phyloP scores from a whole-genome alignment of 2,888 invertebrate genomes.

The Petrolisthes manimaculis region DNA sequence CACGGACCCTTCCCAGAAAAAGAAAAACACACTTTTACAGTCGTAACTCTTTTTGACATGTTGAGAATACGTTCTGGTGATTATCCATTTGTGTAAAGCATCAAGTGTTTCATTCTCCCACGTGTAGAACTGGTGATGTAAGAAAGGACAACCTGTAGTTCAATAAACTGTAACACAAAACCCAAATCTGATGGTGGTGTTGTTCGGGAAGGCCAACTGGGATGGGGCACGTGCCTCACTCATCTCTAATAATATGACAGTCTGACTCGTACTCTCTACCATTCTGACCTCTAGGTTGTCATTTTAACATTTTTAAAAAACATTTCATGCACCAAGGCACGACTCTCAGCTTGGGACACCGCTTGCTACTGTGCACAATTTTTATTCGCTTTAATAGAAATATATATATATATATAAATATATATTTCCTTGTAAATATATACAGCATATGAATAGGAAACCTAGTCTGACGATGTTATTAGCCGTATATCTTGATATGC shows the following conservation, averaged over 20 bases:
- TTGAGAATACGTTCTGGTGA: no score
- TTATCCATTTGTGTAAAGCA: no score
- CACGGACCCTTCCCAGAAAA: no score
- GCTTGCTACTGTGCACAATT: slow-evolving; percentile 40
- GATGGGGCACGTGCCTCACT: no score
- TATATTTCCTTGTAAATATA: neutral
- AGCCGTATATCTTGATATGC: neutral
- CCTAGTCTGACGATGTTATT: slow-evolving; percentile 10
- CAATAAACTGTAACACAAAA: no score
- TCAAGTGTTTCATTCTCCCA: no score
- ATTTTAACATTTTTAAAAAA: neutral
- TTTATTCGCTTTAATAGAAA: slow-evolving; percentile 22
- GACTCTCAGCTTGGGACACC: slow-evolving; percentile 39
- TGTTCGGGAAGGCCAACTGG: no score
- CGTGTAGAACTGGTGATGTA: no score
- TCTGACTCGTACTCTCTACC: neutral
- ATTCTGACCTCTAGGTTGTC: neutral
- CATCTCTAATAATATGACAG: neutral
- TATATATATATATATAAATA: slow-evolving; percentile 20
- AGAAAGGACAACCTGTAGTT: no score
- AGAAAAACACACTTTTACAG: no score
- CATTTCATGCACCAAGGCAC: slow-evolving; percentile 38
- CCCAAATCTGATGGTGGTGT: no score
- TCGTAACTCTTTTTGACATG: no score
- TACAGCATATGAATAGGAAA: slow-evolving; percentile 1